A percentile compares a stretch with the other conserved stretches of the same genome.
Conservation (phyloP, 2,888 invertebrate genomes). For the Lepidocyrtinus sp. region DNA sequence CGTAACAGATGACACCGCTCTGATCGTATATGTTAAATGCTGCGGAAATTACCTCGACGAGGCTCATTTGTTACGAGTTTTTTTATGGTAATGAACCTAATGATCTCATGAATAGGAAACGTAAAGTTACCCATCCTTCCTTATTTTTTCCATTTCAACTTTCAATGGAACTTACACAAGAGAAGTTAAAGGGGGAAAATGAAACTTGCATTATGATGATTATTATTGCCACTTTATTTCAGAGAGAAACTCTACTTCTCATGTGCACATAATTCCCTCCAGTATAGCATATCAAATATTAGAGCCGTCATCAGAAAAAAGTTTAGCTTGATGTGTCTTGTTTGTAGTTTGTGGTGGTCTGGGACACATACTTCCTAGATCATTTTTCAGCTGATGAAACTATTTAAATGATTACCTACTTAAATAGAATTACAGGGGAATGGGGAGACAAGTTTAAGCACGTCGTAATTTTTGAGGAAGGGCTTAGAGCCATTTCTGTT, state of each 20-base stretch:
- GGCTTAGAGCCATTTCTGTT: not conserved
- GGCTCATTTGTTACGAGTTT: slow-evolving; percentile 68
- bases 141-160: slow-evolving; percentile 25
- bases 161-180: not conserved
- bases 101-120: slow-evolving; percentile 67
- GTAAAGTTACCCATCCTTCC: slow-evolving; percentile 56
- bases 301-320: too few species aligned
- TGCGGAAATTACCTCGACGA: slow-evolving; percentile 68
- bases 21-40: slow-evolving; percentile 67
- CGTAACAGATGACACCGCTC: slow-evolving; percentile 65
- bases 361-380: not conserved
- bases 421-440: not conserved
- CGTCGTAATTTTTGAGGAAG: not conserved
- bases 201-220: slow-evolving; percentile 51
- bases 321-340: too few species aligned
- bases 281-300: too few species aligned
- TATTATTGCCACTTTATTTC: slow-evolving; percentile 47
- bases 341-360: not conserved
- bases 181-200: slow-evolving; percentile 23
- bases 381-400: not conserved
- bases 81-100: slow-evolving; percentile 69
- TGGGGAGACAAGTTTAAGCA: not conserved
- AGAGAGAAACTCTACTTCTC: slow-evolving; percentile 45
- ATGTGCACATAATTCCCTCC: too few species aligned
- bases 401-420: not conserved